phyloP scores from a whole-genome alignment of 2,888 invertebrate species.

The Punctoribates punctum region DNA sequence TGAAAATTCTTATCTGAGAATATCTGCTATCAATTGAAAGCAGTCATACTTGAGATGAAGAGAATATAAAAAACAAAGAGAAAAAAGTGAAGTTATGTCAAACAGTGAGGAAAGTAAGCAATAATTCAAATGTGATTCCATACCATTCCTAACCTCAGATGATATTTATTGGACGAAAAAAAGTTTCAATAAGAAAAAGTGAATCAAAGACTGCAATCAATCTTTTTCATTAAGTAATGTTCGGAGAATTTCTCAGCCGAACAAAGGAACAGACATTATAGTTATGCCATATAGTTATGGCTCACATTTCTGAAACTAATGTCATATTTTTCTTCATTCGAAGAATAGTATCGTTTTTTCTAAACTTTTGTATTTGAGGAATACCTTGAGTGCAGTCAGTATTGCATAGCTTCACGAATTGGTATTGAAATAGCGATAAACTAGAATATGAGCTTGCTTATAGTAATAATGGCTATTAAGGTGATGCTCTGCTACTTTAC shows the following conservation, averaged over 20 bases:
- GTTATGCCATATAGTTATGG: neutral
- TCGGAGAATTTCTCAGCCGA: neutral
- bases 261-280: slow-evolving; percentile 5
- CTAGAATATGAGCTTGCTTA: neutral
- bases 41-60: neutral
- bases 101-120: neutral
- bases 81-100: slow-evolving; percentile 1
- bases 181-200: neutral
- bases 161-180: neutral
- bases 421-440: neutral
- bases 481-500: slow-evolving; percentile 36
- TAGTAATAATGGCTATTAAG: slow-evolving; percentile 36
- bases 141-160: neutral
- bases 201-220: neutral
- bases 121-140: neutral
- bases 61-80: neutral
- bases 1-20: too few relatives aligned
- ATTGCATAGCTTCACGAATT: slow-evolving; percentile 34
- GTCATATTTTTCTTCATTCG: neutral
- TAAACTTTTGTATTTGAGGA: neutral
- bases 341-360: neutral
- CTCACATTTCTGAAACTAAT: neutral
- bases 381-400: slow-evolving; percentile 25
- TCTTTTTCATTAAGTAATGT: slow-evolving; percentile 6
- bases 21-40: too few relatives aligned